These are phyloP conservation scores for Saxidomus purpurata DNA, from an alignment of 1,140 invertebrate species.

Conservation along the genomic window DNA sequence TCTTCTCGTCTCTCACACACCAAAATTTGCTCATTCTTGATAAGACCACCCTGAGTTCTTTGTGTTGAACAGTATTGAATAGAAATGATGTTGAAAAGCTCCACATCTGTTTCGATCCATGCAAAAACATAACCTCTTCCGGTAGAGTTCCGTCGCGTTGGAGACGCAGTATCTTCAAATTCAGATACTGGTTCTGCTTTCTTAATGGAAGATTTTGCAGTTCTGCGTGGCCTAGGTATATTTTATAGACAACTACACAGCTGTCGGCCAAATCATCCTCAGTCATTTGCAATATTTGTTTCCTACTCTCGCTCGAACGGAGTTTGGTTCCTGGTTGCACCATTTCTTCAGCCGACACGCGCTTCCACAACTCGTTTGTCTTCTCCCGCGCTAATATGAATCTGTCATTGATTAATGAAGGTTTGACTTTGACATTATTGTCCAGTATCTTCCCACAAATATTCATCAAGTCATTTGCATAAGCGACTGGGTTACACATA, in stretches of 20 bases:
- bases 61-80: slow-evolving; percentile 30
- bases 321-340: slow-evolving; percentile 48
- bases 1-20: neutral
- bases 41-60: slow-evolving; percentile 15
- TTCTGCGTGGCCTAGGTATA: slow-evolving; percentile 26
- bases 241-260: slow-evolving; percentile 39
- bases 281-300: slow-evolving; percentile 38
- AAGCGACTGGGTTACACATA: slow-evolving; percentile 83
- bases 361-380: slow-evolving; percentile 48
- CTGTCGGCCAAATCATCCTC: slow-evolving; percentile 3
- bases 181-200: neutral
- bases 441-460: slow-evolving; percentile 84
- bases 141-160: neutral
- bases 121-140: slow-evolving; percentile 8
- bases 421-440: slow-evolving; percentile 84
- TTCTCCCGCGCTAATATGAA: slow-evolving; percentile 37
- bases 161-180: slow-evolving; percentile 3
- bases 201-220: neutral
- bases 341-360: slow-evolving; percentile 14
- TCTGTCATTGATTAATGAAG: slow-evolving; percentile 38
- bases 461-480: slow-evolving; percentile 79
- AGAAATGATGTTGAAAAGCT: slow-evolving; percentile 18
- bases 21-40: neutral
- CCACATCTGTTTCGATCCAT: slow-evolving; percentile 25
- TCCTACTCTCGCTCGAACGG: neutral